Base-by-base conservation (phyloP, 2,888 invertebrate genomes). In the Odontomyia ornata region DNA sequence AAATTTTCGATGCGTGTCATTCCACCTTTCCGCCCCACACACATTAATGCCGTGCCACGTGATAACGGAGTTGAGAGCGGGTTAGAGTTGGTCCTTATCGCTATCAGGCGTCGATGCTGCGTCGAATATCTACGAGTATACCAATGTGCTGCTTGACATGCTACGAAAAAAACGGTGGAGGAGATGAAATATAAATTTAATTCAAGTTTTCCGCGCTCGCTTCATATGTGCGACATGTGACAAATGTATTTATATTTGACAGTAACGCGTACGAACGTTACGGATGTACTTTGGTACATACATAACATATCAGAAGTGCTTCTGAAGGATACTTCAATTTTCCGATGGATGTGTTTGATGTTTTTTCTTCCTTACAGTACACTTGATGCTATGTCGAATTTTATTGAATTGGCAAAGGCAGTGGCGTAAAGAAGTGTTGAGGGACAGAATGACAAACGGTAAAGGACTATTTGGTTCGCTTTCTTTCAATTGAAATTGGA, bases 211-310 rank as follows among this genome's bases (percentile, higher is more conserved):
- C 25, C 47, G 47, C 47, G 69, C 46, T 25, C 47, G 47, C 36
- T 36, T 36, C 36, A 36, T 69, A 69, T 69, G 69, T 23, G 25
- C 47, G 69, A 15, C 13, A 47, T 69, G 69, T 69, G 69, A 69
- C 46, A 69, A 69, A 69, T 69, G 69, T 69, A 69, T 69, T 69
- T 69, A 69, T 69, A 21, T 21, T 46, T 69, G 69, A 46, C 69
- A 69, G 69, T 69, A 69, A 47, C 30, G 36, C 7, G 52, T 52
- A 18, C 52, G 18, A 18, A 52, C 18, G 36, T 36, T 36, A 36
- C 36, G 36, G 36, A 36, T 18, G 18, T 18, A 52, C 18, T 18
- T 18, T 18, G 13, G 21, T 21, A 23, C 23, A 36, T 27, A 11
- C 47, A 47, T 69, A 25, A 11, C 47, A 47, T 69, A 25, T 47